Conservation (phyloP, 2,113 vertebrate species). For the Grus americana region DNA sequence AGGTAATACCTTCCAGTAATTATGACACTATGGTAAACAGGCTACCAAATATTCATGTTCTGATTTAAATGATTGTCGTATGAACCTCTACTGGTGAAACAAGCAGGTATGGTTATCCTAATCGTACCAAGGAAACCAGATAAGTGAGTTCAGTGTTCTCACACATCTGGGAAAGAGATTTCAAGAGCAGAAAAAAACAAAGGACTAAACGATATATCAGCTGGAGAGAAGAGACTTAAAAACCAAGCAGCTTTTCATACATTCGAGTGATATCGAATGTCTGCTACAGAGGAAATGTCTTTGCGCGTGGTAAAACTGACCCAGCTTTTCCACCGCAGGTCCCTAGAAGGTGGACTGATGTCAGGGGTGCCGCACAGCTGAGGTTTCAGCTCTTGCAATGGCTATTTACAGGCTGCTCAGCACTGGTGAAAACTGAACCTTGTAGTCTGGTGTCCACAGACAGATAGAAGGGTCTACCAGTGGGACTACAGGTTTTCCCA, state of each 20-base stretch:
- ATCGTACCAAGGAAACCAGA: background rate
- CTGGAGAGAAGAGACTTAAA: background rate
- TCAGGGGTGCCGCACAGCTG: background rate
- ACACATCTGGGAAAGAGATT: constrained; percentile 32
- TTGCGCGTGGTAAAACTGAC: background rate
- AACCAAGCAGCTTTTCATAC: background rate
- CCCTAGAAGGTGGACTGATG: background rate
- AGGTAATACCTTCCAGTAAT: background rate
- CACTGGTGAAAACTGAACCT: background rate
- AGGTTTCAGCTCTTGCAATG: background rate
- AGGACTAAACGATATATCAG: background rate
- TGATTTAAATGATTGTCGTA: background rate
- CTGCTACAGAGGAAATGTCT: background rate
- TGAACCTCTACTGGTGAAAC: background rate
- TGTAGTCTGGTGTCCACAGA: background rate
- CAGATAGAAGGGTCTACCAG: background rate
- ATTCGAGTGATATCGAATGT: background rate
- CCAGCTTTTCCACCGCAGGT: background rate
- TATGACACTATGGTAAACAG: background rate
- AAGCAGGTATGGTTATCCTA: background rate
- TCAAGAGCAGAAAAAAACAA: background rate
- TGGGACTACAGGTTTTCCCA: background rate
- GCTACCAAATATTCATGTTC: background rate
- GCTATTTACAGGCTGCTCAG: background rate
- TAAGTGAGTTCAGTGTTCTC: background rate